Evolutionary conservation across 2,888 invertebrate genomes (phyloP), one percentile per base, ranked within the genome.

Genomic region (Volucella inflata): DNA sequence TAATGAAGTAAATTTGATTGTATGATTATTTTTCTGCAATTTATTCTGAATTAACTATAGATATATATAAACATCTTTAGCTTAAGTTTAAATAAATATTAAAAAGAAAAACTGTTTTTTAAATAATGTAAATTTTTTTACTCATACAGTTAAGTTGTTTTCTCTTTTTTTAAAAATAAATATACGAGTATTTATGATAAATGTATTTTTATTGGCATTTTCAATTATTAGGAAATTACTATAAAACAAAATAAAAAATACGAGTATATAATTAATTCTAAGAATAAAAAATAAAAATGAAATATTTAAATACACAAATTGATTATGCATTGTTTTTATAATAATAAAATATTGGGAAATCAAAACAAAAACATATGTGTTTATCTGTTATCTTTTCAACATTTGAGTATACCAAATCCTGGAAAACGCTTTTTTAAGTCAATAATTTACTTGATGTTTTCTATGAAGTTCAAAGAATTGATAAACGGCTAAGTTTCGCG

Each of bases 281-380:
- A 30, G 30, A 74, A 64, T 59, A 53, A 36, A 48, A 64, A 70
- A 68, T 46, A 67, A 50, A 71, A 50, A 40, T 42, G 50, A 74
- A 62, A 76, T 48, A 59, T 65, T 67, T 80, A 76, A 85, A 81
- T 76, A 85, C 76, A 81, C 71, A 81, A 76, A 85, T 71, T 84
- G 75, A 80, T 67, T 84, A 84, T 84, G 84, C 84, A 84, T 84
- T 84, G 84, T 84, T 84, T 84, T 84, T 64, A 84, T 84, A 84
- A 75, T 84, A 84, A 84, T 80, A 80, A 84, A 80, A 70, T 84
- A 84, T 84, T 84, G 84, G 78, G 48, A 80, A 84, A 80, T 75
- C 64, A 65, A 64, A 70, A 71, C 6, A 30, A 30, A 30, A 6
- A 30, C 6, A 6, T 30, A 30, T 30, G 30, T 30, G 30, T 30